phyloP scores from a whole-genome alignment of 2,113 vertebrate genomes.

The Microcebus jonahi region DNA sequence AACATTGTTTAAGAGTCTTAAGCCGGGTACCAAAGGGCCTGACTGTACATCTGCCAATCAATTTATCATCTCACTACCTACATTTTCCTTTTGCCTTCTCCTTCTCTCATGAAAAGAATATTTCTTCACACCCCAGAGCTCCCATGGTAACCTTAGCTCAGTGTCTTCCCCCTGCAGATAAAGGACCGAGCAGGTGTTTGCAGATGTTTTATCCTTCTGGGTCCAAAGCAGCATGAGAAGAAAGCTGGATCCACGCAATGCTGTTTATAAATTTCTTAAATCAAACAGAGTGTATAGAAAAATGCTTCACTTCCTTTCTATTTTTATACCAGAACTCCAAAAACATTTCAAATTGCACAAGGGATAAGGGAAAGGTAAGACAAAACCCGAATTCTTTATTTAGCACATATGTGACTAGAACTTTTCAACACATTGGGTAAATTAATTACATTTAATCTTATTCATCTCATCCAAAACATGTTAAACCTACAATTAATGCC shows the following conservation, averaged over 20 bases:
- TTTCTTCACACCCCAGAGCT: neutral
- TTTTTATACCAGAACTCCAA: conserved; percentile 34
- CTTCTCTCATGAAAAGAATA: neutral
- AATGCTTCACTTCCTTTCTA: neutral
- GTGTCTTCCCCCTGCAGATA: neutral
- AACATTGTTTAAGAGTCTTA: neutral
- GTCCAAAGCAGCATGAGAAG: neutral
- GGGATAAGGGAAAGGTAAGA: neutral
- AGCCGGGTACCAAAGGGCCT: neutral
- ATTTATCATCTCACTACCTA: neutral
- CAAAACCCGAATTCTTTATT: conserved; percentile 30
- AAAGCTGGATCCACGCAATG: neutral
- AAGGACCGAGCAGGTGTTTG: neutral
- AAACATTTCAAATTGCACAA: conserved; percentile 51
- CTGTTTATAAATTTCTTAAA: neutral
- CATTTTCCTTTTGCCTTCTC: neutral
- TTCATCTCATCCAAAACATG: conserved; percentile 17
- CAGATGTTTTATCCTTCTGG: neutral
- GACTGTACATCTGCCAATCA: neutral
- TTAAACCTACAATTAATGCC: neutral
- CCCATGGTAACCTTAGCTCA: neutral
- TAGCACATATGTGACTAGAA: conserved; percentile 20
- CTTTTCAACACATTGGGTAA: conserved; percentile 14
- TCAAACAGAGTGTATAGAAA: neutral
- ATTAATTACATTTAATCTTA: conserved; percentile 48